Conservation (phyloP, 2,797 vertebrate genomes). For the Hydrocynus forskahlii region DNA sequence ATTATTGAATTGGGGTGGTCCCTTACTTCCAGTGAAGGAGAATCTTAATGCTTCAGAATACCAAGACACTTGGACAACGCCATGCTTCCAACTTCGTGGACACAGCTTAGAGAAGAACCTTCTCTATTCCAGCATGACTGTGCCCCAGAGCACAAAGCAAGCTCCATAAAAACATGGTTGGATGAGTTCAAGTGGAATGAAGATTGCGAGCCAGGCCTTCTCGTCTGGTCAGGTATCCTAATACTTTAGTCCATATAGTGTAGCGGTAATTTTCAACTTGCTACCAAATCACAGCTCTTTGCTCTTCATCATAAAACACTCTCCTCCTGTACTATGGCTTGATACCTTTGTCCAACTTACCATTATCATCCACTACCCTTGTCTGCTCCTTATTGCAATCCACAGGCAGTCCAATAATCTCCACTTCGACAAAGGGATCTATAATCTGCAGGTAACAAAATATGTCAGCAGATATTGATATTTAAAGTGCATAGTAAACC, state of each 20-base stretch:
- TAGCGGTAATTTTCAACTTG: not conserved
- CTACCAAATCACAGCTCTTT: not conserved
- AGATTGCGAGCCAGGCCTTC: no score
- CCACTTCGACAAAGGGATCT: constrained; percentile 97
- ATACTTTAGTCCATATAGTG: no score
- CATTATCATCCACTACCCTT: constrained; percentile 93
- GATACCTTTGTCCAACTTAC: constrained; percentile 68
- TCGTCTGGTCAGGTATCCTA: no score
- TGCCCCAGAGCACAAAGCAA: no score
- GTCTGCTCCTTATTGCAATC: constrained; percentile 95
- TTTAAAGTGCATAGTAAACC: not conserved
- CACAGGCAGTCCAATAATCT: constrained; percentile 90
- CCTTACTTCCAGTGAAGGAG: no score
- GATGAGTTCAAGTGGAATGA: no score
- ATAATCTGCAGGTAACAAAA: constrained; percentile 84
- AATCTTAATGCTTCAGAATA: no score
- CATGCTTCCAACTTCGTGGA: no score
- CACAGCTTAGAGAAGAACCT: no score
- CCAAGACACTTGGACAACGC: no score
- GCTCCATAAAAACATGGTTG: no score
- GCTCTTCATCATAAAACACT: not conserved
- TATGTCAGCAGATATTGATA: not conserved
- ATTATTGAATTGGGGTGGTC: accelerated
- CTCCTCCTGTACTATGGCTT: not conserved
- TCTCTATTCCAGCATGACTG: no score